phyloP scores from a whole-genome alignment of 2,797 vertebrate species.

The Chiropotes sagulatus region DNA sequence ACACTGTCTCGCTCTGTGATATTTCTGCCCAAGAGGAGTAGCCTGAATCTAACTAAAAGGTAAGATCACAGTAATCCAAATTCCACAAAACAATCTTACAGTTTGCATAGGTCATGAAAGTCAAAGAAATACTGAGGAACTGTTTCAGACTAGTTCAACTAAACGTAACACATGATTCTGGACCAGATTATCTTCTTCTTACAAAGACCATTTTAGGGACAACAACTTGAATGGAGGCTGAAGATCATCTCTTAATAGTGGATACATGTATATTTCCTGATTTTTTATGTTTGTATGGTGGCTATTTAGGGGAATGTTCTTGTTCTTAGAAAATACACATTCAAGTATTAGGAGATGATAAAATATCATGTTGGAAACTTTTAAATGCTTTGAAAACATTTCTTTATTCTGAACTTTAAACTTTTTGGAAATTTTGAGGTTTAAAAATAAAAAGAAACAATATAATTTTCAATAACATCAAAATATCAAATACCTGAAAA shows the following conservation, averaged over 20 bases:
- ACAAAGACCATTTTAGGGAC: not conserved
- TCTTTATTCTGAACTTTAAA: not conserved
- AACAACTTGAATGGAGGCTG: not conserved
- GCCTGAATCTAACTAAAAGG: not conserved
- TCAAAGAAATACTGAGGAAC: not conserved
- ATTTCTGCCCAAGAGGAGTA: not conserved
- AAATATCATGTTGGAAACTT: not conserved
- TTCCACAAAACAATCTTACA: not conserved
- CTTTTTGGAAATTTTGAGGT: not conserved
- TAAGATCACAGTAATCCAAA: not conserved
- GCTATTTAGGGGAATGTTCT: not conserved
- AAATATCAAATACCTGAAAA: not conserved
- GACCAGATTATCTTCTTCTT: not conserved
- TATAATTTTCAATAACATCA: not conserved
- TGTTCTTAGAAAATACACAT: not conserved
- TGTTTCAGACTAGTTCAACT: not conserved
- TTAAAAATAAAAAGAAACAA: not conserved
- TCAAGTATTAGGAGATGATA: not conserved
- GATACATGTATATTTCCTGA: not conserved
- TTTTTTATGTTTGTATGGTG: not conserved
- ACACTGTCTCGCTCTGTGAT: not conserved
- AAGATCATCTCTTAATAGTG: not conserved
- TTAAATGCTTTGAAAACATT: not conserved
- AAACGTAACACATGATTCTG: not conserved
- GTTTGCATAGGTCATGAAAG: not conserved